These are phyloP conservation scores for Polyommatus iphigenia DNA, from an alignment of 2,888 invertebrate genomes.

Conservation along the genomic window DNA sequence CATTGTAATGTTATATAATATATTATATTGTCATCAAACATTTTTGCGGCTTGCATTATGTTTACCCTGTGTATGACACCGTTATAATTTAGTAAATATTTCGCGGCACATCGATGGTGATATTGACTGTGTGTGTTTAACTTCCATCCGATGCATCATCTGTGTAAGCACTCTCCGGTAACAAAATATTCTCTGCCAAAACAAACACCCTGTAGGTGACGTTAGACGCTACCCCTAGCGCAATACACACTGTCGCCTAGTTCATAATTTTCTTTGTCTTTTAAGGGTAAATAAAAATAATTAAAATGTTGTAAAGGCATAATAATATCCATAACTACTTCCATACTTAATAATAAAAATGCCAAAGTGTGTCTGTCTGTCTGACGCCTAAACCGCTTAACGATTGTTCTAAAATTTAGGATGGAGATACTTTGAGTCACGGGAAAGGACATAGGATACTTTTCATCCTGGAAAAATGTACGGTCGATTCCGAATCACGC, in stretches of 20 bases:
- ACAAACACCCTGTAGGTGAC: constrained; percentile 42
- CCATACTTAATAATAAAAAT: no score
- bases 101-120: background rate
- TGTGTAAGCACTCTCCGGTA: constrained; percentile 42
- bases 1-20: background rate
- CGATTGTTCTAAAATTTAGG: no score
- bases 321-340: no score
- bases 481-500: no score
- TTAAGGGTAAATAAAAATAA: background rate
- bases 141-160: constrained; percentile 31
- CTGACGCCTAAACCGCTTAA: no score
- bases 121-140: constrained; percentile 27
- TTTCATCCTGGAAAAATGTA: no score
- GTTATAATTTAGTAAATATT: constrained; percentile 3
- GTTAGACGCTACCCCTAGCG: constrained; percentile 35
- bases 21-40: background rate
- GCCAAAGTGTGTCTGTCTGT: no score
- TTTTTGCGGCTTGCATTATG: background rate
- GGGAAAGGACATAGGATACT: no score
- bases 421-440: no score
- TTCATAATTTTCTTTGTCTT: background rate
- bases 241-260: constrained; percentile 33
- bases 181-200: constrained; percentile 42
- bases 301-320: background rate
- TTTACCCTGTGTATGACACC: background rate